A percentile compares a stretch with the other conserved stretches of the same genome.
These are phyloP conservation scores for Octomys mimax DNA, from an alignment of 2,797 vertebrate species.

Conservation along the genomic window DNA sequence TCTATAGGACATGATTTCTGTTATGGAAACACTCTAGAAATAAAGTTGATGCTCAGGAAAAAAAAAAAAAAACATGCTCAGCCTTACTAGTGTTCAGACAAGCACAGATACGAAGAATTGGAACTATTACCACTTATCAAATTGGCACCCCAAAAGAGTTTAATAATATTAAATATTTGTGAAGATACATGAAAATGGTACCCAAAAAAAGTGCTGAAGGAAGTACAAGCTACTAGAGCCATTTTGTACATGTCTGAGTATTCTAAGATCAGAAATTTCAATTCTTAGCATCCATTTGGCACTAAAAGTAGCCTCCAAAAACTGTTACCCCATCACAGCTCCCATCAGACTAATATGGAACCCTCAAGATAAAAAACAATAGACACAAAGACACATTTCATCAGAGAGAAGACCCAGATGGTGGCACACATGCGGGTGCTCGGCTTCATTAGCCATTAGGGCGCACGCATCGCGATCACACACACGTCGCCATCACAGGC, in stretches of 20 bases:
- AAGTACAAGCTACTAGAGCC: not conserved
- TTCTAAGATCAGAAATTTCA: conserved; percentile 10
- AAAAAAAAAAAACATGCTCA: not conserved
- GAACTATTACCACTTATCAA: not conserved
- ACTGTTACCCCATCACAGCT: not conserved
- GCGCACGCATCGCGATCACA: not conserved
- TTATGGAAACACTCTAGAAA: no score
- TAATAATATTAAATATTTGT: not conserved
- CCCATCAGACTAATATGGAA: conserved; percentile 3
- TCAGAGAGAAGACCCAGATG: not conserved
- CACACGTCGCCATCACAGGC: not conserved
- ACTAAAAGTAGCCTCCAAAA: not conserved
- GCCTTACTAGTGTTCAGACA: not conserved
- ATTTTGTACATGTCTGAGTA: not conserved
- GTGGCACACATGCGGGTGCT: not conserved
- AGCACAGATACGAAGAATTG: not conserved
- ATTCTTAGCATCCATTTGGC: not conserved
- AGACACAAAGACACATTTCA: not conserved
- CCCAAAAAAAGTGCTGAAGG: not conserved
- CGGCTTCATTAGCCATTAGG: not conserved
- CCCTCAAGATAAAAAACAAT: not conserved
- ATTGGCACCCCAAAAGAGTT: not conserved
- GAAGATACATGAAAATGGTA: not conserved
- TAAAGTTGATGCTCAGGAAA: no score
- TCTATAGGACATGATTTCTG: no score